phyloP scores from a whole-genome alignment of 2,888 invertebrate genomes.

The Embidobia sp. region DNA sequence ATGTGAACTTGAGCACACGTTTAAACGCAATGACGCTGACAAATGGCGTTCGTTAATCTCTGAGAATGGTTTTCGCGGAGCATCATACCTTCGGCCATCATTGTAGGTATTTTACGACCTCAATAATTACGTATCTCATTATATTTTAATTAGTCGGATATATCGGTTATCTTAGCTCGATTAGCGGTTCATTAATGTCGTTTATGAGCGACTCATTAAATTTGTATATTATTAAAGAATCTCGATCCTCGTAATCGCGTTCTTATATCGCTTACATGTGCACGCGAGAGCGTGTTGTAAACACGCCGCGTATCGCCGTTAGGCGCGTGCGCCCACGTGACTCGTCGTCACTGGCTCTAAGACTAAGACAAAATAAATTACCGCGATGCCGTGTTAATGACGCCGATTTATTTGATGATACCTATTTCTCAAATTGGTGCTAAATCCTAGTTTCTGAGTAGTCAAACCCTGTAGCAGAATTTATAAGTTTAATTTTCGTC shows the following conservation, averaged over 20 bases:
- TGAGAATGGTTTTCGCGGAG: conserved; percentile 49
- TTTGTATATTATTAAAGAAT: conserved; percentile 77
- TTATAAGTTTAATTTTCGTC: too few species aligned
- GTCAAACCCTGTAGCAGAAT: too few species aligned
- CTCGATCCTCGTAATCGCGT: conserved; percentile 65
- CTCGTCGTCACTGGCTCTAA: conserved; percentile 47
- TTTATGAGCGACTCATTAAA: conserved; percentile 77
- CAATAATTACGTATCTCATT: conserved; percentile 79
- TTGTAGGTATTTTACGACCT: conserved; percentile 73
- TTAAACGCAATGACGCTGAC: conserved; percentile 67
- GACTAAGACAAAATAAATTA: conserved; percentile 55
- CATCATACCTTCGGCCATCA: conserved; percentile 50
- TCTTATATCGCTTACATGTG: conserved; percentile 56
- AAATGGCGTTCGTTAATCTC: conserved; percentile 70
- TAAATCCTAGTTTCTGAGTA: too few species aligned
- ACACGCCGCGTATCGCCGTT: conserved; percentile 33
- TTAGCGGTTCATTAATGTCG: conserved; percentile 75
- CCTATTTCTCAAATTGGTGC: conserved; percentile 16
- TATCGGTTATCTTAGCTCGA: conserved; percentile 67
- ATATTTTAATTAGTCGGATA: conserved; percentile 78
- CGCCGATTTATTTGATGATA: conserved; percentile 46
- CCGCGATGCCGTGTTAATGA: conserved; percentile 49
- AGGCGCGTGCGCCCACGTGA: conserved; percentile 62
- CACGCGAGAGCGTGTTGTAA: conserved; percentile 25
- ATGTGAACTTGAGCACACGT: conserved; percentile 40